Conservation (phyloP, 2,113 vertebrate species). For the Oreocharis arfaki region DNA sequence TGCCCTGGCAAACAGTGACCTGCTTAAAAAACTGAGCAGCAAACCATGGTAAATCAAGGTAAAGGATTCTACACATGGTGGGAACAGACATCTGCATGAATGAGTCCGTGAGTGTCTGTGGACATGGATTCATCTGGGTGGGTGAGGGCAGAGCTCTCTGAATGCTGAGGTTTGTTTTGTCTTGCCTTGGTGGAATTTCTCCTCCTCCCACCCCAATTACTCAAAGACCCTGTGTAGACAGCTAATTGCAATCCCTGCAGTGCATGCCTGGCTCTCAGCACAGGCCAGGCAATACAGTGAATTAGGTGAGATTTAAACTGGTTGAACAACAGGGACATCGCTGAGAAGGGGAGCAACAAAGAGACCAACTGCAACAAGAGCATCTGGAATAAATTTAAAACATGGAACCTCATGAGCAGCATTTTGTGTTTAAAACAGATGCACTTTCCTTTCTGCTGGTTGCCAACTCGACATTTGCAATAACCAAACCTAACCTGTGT, state of each 20-base stretch:
- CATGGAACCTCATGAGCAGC: not conserved
- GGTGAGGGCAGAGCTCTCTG: not conserved
- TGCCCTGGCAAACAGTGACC: not conserved
- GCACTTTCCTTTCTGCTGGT: slow-evolving; percentile 31
- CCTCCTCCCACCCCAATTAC: not conserved
- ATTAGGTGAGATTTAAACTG: slow-evolving; percentile 24
- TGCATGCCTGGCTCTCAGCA: slow-evolving; percentile 30
- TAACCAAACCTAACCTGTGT: slow-evolving; percentile 31
- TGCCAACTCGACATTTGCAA: slow-evolving; percentile 28
- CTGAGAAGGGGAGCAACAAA: not conserved
- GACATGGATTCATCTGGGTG: accelerated
- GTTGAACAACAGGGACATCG: not conserved
- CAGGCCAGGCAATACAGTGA: not conserved
- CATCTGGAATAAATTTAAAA: slow-evolving; percentile 64
- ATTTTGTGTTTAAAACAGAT: slow-evolving; percentile 32
- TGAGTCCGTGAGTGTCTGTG: accelerated
- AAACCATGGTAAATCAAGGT: not conserved
- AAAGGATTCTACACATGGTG: accelerated
- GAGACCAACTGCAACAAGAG: not conserved
- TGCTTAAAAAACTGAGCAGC: not conserved
- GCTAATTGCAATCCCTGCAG: not conserved
- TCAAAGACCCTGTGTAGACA: not conserved
- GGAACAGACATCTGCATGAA: not conserved
- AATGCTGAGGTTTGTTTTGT: not conserved
- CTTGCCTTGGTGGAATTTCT: not conserved